Base-by-base conservation (phyloP, 2,888 invertebrate species). In the Ochropleura leucogaster region DNA sequence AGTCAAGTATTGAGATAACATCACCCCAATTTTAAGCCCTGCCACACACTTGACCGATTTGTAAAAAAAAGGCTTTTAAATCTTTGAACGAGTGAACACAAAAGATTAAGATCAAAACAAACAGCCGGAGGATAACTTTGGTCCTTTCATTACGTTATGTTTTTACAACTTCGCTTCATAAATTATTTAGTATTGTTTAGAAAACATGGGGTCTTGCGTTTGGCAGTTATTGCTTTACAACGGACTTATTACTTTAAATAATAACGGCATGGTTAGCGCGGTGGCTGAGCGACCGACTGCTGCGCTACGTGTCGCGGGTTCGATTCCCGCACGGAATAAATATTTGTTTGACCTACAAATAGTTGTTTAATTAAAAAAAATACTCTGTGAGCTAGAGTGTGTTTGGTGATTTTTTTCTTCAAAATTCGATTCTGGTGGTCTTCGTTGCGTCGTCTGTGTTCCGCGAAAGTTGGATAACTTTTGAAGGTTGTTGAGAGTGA, bases 41-140 rank as follows among this genome's bases (percentile, higher is more conserved):
- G 20, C 10, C 10, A 40, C n/a, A 18, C 16, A 67, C 74, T 60
- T 53, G 6, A 72, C 70, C 66, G 63, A 51, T 40, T 75, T 64
- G 55, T 49, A 42, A 53, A 65, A 72, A 72, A 42, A 51, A 57
- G 2, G 7, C 40, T 55, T 68, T 68, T 68, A 47, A 46, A 74
- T 44, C 30, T 40, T 40, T 42, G 49, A 59, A 57, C 49, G 20
- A 72, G 51, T 59, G 73, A 63, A 30, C 63, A 49, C 59, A 80
- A 74, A 72, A 80, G 65, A 53, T 49, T 53, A 73, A 76, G 64
- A 78, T 67, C 59, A 78, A 83, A 74, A 83, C 74, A 74, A 85
- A 82, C 49, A 8, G 30, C 30, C 30, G 4, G n/a, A 67, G 74
- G 51, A 66, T 69, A 74, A 78, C 60, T 74, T 73, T 4, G 5